Conservation (phyloP, 2,797 vertebrate genomes). For the Schizopygopsis pylzovi region DNA sequence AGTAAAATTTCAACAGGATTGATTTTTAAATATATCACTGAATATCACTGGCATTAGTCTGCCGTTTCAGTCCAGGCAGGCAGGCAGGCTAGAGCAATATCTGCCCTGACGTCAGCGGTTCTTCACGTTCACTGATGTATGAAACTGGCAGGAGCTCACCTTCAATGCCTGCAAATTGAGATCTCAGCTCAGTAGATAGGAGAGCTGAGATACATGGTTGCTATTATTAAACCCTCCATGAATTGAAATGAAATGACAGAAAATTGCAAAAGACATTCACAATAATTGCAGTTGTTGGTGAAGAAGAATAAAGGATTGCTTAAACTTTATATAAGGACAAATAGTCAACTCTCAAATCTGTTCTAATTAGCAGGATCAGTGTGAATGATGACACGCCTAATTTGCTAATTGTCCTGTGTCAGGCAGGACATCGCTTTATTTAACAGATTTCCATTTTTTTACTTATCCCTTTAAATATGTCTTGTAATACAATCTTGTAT, state of each 20-base stretch:
- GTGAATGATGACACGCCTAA: no score
- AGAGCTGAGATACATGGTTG: background rate
- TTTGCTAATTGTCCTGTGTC: background rate
- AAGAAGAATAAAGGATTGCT: background rate
- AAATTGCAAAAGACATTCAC: constrained; percentile 5
- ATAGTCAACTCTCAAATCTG: background rate
- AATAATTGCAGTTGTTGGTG: constrained; percentile 4
- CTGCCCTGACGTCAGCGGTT: constrained; percentile 19
- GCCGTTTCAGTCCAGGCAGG: background rate
- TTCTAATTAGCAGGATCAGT: background rate
- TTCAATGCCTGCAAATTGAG: constrained; percentile 15
- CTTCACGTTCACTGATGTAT: constrained; percentile 21
- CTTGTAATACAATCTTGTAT: background rate
- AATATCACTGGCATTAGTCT: background rate
- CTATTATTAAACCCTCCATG: background rate
- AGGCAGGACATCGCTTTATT: background rate
- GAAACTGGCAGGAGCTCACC: constrained; percentile 32
- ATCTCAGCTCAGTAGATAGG: background rate
- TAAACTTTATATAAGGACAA: background rate
- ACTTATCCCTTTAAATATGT: background rate
- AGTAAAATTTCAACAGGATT: background rate
- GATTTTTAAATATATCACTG: background rate
- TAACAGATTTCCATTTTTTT: background rate
- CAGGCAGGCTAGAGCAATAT: background rate
- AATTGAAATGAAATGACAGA: constrained; percentile 1